Base-by-base conservation (phyloP, 2,797 vertebrate genomes). In the Hoplostethus mediterraneus region DNA sequence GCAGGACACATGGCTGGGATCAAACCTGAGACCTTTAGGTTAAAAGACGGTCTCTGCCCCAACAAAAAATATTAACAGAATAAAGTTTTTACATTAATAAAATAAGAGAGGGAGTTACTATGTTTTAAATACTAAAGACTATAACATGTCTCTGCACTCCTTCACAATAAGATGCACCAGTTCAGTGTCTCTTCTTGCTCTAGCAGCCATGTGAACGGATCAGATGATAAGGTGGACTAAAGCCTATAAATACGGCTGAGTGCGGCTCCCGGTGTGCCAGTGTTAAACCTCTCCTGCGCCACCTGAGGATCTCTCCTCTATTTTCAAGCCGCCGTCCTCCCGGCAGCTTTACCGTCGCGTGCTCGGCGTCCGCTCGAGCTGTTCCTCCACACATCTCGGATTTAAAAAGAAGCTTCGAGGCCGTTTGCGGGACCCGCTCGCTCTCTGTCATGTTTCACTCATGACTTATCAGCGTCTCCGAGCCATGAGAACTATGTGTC, bases 201-300 rank as follows among this genome's bases (percentile, higher is more conserved):
- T 68, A 63, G 59, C 1, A 13, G 54, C 57, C 63, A 44, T 63
- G 63, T 10, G 78, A 62, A 69, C 36, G 57, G 17, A 80, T 77
- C 84, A 66, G 74, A 68, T 79, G 77, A 87, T 82, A 83, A 80
- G 44, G 68, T 76, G 74, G 72, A 74, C 70, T 79, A 44, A 68
- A 77, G 79, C 77, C 79, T 77, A 81, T 84, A 79, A 86, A 84
- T 86, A 84, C 73, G 4, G 3, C 67, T 40, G 66, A 25, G 45
- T 1, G 52, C 49, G 54, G 45, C 36, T 70, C 54, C 30, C 47
- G 51, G 28, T 45, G 77, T 59, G 58, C 38, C 79, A 61, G 61
- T 54, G 63, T 48, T 67, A 14, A 4, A 54, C 58, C 16, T 65
- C 69, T 51, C 52, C 48, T 14, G 67, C 60, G 14, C 61, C 82